phyloP scores from a whole-genome alignment of 2,888 invertebrate species.

The Scaeva pyrastri region DNA sequence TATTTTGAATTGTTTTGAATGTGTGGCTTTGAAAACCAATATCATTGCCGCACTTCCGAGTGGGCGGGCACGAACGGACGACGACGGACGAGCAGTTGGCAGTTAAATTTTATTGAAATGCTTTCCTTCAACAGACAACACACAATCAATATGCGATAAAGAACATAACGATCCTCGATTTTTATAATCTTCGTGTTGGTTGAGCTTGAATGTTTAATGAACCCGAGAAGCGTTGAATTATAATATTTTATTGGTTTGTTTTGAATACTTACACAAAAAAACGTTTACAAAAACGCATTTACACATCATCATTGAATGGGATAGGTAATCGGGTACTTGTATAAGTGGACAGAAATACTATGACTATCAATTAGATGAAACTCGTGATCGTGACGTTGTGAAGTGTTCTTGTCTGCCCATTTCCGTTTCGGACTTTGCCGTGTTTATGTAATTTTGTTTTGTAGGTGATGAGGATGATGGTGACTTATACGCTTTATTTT shows the following conservation, averaged over 20 bases:
- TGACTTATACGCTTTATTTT: background rate
- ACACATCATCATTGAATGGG: background rate
- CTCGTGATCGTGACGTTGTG: conserved; percentile 22
- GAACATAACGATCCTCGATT: conserved; percentile 49
- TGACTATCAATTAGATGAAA: background rate
- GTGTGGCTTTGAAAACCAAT: conserved; percentile 47
- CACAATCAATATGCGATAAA: conserved; percentile 39
- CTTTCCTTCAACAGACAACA: conserved; percentile 46
- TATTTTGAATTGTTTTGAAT: conserved; percentile 42
- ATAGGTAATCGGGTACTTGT: background rate
- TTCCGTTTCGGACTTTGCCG: conserved; percentile 2
- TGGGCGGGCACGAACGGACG: conserved; percentile 35
- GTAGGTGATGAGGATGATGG: background rate
- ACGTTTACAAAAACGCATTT: background rate
- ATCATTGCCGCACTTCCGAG: conserved; percentile 62
- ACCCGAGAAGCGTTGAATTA: conserved; percentile 49
- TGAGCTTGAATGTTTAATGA: conserved; percentile 68
- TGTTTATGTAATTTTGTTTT: background rate
- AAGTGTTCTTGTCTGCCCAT: conserved; percentile 5
- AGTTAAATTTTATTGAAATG: conserved; percentile 22
- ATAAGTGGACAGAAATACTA: background rate
- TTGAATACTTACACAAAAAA: conserved; percentile 15
- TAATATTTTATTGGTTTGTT: conserved; percentile 54
- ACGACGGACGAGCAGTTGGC: no score
- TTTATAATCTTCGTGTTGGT: conserved; percentile 24